Evolutionary conservation across 2,113 vertebrate genomes (phyloP).

Genomic region (Recurvirostra avosetta): DNA sequence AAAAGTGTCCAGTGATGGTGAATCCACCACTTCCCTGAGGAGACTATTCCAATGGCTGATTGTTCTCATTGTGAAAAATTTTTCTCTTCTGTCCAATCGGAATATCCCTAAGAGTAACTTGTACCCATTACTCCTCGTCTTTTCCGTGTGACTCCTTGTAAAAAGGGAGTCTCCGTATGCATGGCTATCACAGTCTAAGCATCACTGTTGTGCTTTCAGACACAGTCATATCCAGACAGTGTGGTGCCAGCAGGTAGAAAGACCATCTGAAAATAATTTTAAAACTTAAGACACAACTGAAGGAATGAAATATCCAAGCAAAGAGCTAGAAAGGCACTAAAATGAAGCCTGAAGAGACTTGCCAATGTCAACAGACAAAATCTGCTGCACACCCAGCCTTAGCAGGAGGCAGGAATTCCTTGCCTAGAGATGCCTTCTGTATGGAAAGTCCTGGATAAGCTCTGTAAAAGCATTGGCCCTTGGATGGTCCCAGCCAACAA

Average conservation of each 20-base stretch:
- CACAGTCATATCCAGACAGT: neutral
- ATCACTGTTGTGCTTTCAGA: neutral
- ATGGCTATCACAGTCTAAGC: neutral
- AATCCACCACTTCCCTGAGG: neutral
- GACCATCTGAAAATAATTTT: neutral
- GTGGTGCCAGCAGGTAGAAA: neutral
- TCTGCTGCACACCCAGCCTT: neutral
- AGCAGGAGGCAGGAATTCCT: neutral
- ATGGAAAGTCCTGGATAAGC: neutral
- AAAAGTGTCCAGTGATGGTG: neutral
- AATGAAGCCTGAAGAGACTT: neutral
- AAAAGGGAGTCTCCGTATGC: neutral
- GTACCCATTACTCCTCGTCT: neutral
- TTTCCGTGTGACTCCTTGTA: neutral
- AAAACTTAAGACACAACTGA: neutral
- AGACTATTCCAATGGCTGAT: neutral
- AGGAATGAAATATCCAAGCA: neutral
- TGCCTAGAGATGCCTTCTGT: neutral
- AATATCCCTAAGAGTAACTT: neutral
- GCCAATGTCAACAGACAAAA: neutral
- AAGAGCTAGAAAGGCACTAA: neutral
- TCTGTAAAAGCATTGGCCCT: neutral
- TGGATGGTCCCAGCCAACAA: neutral
- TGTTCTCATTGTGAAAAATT: neutral
- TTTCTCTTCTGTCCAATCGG: neutral